These are phyloP conservation scores for Hyles lineata DNA, from an alignment of 2,888 invertebrate species.

Conservation along the genomic window DNA sequence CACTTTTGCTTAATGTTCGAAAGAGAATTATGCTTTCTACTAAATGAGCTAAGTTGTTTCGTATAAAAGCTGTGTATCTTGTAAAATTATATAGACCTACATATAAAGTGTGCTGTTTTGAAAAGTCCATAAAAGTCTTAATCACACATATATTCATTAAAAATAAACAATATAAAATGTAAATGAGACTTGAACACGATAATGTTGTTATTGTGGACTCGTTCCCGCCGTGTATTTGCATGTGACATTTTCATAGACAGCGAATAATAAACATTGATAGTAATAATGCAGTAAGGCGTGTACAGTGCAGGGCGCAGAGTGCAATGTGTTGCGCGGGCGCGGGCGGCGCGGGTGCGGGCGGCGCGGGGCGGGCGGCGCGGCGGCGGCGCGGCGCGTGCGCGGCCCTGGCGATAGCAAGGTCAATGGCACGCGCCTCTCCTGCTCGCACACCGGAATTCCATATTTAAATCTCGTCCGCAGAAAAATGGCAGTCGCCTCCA, in stretches of 20 bases:
- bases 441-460: slow-evolving; percentile 85
- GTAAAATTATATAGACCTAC: background rate
- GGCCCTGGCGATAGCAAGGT: slow-evolving; percentile 78
- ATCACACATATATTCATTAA: background rate
- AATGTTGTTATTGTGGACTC: slow-evolving; percentile 25
- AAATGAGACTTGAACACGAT: slow-evolving; percentile 14
- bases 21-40: background rate
- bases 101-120: background rate
- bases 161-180: slow-evolving; percentile 13
- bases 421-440: slow-evolving; percentile 84
- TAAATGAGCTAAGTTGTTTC: background rate
- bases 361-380: slow-evolving; percentile 55
- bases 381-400: slow-evolving; percentile 73
- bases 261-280: slow-evolving; percentile 25
- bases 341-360: slow-evolving; percentile 52
- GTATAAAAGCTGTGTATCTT: background rate
- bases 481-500: slow-evolving; percentile 83
- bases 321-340: slow-evolving; percentile 48
- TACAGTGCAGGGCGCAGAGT: slow-evolving; percentile 32
- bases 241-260: slow-evolving; percentile 18
- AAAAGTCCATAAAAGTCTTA: background rate
- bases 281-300: slow-evolving; percentile 31
- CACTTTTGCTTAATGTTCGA: background rate
- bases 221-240: slow-evolving; percentile 5
- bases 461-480: slow-evolving; percentile 85